Base-by-base conservation (phyloP, 2,113 vertebrate genomes). In the Malaclemys terrapin region DNA sequence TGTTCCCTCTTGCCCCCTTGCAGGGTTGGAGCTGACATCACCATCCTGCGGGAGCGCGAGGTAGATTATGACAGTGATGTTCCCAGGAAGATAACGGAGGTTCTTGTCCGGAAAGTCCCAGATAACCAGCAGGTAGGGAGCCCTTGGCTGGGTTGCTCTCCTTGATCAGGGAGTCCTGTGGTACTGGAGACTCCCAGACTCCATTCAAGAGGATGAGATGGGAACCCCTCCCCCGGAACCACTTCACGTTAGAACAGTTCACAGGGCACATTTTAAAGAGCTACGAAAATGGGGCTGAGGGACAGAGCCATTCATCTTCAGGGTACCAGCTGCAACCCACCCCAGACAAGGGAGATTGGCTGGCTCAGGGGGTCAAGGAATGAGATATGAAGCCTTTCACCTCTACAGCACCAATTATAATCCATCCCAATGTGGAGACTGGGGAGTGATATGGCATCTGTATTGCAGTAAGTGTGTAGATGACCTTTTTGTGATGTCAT, bases 21-120 rank as follows among this genome's bases (percentile, higher is more conserved):
- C 97, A 99, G 99, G 98, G 99, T 99, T 47, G 99, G 99, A 83
- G 99, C 99, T 69, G 99, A 99, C 89, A 99, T 99, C 93, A 99
- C 99, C 0, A 98, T 99, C 85, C 98, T 99, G 69, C 98, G 99
- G 95, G 99, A 99, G 95, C 98, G 98, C 45, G 99, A 99, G 93
- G 99, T 99, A 3, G 99, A 99, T 96, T 99, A 99, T 1, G 99
- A 99, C 84, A 98, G 99, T 0, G 99, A 99, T 2, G 92, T 97
- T 56, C 99, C 99, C 72, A 98, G 98, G 87, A 99, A 99, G 97
- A 99, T 99, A 91, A 99, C 99, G 0, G 99, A 99, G 94, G 99
- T 99, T 94, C 98, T 99, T 59, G 99, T 99, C 91, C 99, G 99
- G 89, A 99, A 99, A 96, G 99, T 99, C 89, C 99, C 99, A 27